Evolutionary conservation across 1,140 invertebrate genomes (phyloP), one percentile per base, ranked within the genome.

Genomic region (Meloidogyne floridensis): DNA sequence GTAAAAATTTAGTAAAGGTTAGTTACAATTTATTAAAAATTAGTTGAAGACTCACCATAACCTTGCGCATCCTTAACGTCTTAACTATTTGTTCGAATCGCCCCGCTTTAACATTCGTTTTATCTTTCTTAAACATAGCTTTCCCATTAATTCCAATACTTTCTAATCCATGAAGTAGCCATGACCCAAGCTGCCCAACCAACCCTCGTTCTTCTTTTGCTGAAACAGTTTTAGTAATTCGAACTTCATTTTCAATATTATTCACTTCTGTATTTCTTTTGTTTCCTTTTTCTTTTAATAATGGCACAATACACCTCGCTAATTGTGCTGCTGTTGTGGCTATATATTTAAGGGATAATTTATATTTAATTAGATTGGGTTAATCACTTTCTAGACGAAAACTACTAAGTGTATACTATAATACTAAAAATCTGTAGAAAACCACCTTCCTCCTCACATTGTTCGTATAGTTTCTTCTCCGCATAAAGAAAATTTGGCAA

Each of bases 261-360:
- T 15, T n/a, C 13, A n/a, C 4, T 47, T 51, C 18, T 75, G 42
- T 10, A 43, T 7, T 51, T 11, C 20, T 80, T 73, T 13, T 5
- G 18, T 53, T 20, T 20, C 80, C 80, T 81, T 32, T 74, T 56
- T 56, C 53, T 18, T 76, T 80, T 11, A 80, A n/a, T 9, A 80
- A 15, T 32, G 80, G 76, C 4, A 80, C 80, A 69, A 80, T 71
- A 69, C 80, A 80, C 18, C 53, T 80, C 11, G 80, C 80, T 71
- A 80, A 42, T 51, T 75, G 80, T 42, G 56, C 15, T 47, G 72
- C 10, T 2, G 80, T 53, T 10, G 11, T 13, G 11, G 80, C 80
- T 47, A 47, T 47, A 32, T 32, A 32, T 47, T 47, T 47, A 47
- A 8, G 47, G 47, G 7, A 47, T 47, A 47, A 6, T 47, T 47